Evolutionary conservation across 2,888 invertebrate species (phyloP).

Genomic region (Campaea margaritaria): DNA sequence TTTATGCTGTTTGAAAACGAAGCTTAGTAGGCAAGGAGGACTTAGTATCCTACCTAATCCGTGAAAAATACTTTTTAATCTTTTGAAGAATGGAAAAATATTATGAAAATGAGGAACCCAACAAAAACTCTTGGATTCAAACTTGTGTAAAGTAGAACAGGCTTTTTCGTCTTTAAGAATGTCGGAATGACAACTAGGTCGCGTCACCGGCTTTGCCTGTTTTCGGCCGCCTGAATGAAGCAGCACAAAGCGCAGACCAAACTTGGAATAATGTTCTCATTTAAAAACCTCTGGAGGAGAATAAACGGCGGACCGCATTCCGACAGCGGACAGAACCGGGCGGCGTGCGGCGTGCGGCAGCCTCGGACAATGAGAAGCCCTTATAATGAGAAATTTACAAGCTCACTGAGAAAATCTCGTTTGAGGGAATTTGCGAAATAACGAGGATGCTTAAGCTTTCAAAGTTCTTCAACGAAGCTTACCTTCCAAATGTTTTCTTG

Average conservation of each 20-base stretch:
- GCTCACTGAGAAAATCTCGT: constrained; percentile 41
- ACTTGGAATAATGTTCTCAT: constrained; percentile 27
- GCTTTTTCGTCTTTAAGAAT: constrained; percentile 8
- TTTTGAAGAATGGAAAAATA: neutral
- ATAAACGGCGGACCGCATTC: constrained; percentile 12
- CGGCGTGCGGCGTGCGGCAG: constrained; percentile 32
- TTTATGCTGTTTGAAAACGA: too few relatives aligned
- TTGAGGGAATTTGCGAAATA: constrained; percentile 17
- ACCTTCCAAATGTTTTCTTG: neutral
- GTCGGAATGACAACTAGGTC: constrained; percentile 13
- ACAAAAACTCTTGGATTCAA: constrained; percentile 12
- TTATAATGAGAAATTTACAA: constrained; percentile 51
- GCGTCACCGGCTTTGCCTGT: constrained; percentile 7
- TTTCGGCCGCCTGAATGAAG: constrained; percentile 17
- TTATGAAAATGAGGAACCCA: constrained; percentile 9
- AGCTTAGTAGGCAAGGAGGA: too few relatives aligned
- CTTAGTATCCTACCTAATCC: too few relatives aligned
- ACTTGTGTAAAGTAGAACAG: too few relatives aligned
- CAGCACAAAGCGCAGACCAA: constrained; percentile 14
- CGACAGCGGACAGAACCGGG: neutral
- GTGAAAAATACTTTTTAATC: too few relatives aligned
- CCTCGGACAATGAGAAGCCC: too few relatives aligned
- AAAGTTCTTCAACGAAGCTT: constrained; percentile 6
- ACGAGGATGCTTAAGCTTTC: neutral
- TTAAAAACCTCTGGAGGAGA: constrained; percentile 24